Evolutionary conservation across 1,140 invertebrate species (phyloP), one percentile per base, ranked within the genome.

Genomic region (Drosophila neocordata): DNA sequence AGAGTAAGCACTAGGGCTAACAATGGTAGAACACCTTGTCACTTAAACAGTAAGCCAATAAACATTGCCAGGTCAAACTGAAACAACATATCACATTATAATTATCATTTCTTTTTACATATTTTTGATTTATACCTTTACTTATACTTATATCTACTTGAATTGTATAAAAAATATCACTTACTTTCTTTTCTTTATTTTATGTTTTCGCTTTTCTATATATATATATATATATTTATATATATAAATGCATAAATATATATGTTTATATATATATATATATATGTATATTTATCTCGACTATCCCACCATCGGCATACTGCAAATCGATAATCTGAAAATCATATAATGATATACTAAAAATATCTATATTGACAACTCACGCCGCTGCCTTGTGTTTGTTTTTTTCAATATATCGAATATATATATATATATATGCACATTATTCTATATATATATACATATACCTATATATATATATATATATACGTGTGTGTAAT

Each of bases 151-250:
- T 76, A 65, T 74, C 69, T 76, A 48, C 35, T 66, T 65, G 35
- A 53, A 77, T 65, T 79, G 74, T 73, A 84, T 87, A 85, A 87
- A 73, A 84, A 87, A 78, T 82, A 78, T 87, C 82, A 85, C 78
- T 75, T 77, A 76, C 73, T 87, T 85, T 85, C 82, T 85, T 85
- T 85, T 85, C 82, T 85, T 85, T 85, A 85, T 85, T 85, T 85
- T 85, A 85, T 85, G 82, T 85, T 85, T 80, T 79, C 71, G 52
- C 52, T 55, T 56, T 56, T 48, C 15, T 48, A 1, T 48, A 20
- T 48, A 48, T 48, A 9, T 84, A 85, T 84, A 83, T 73, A 74
- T 84, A 77, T 73, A 65, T 69, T 80, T 78, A 73, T 81, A 77
- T 85, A 85, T 85, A 77, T 70, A 4, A 2, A 4, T 24, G 24